A percentile compares a stretch with the other conserved stretches of the same genome.
These are phyloP conservation scores for Virgularia gustaviana DNA, from an alignment of 92 coral and sea anemone genomes.

Conservation along the genomic window DNA sequence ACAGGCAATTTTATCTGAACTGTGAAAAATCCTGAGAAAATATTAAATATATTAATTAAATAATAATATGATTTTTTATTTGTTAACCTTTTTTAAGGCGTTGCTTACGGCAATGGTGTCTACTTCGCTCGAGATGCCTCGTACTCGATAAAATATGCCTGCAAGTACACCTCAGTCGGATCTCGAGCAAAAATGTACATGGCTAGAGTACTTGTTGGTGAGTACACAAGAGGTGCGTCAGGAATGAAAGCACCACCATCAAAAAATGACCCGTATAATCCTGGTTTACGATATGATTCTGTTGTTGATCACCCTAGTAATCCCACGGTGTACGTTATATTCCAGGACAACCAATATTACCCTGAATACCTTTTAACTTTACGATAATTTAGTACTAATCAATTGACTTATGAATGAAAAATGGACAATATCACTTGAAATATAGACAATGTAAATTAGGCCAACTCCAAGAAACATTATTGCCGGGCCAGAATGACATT, in stretches of 20 bases:
- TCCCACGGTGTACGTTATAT: constrained; percentile 56
- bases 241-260: constrained; percentile 70
- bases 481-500: too few relatives aligned
- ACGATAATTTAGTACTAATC: neutral
- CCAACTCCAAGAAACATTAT: too few relatives aligned
- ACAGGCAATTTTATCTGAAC: too few relatives aligned
- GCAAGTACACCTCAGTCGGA: too few relatives aligned
- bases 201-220: constrained; percentile 68
- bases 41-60: too few relatives aligned
- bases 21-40: too few relatives aligned
- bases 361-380: constrained; percentile 72
- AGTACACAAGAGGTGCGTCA: constrained; percentile 41
- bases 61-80: too few relatives aligned
- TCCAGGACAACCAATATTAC: constrained; percentile 59
- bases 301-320: constrained; percentile 50
- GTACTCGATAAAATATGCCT: constrained; percentile 16
- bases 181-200: constrained; percentile 50
- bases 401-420: too few relatives aligned
- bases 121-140: constrained; percentile 34
- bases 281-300: constrained; percentile 61
- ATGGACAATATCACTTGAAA: too few relatives aligned
- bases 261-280: constrained; percentile 30
- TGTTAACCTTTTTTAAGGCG: neutral
- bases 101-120: constrained; percentile 24
- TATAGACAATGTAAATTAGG: too few relatives aligned